These are phyloP conservation scores for Xestia rhomboidea DNA, from an alignment of 2,888 invertebrate genomes.

Conservation along the genomic window DNA sequence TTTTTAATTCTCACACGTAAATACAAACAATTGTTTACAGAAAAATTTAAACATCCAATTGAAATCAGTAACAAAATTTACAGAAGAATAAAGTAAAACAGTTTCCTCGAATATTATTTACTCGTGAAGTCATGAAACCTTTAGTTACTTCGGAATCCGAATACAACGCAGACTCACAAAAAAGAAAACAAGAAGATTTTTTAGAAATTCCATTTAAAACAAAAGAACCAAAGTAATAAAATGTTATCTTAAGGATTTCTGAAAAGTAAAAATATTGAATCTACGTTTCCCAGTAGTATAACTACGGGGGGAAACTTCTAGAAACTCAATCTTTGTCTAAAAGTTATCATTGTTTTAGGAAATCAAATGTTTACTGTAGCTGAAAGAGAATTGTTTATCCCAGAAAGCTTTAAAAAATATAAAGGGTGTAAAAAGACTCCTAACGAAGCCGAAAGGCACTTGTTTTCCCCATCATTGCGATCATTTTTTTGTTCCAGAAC, in stretches of 20 bases:
- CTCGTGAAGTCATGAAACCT: background rate
- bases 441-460: no score
- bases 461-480: no score
- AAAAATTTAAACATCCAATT: background rate
- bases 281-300: background rate
- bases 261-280: slow-evolving; percentile 1
- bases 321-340: background rate
- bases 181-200: background rate
- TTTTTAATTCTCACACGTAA: slow-evolving; percentile 31
- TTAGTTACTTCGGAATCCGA: background rate
- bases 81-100: background rate
- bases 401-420: background rate
- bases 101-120: background rate
- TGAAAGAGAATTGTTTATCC: background rate
- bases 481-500: no score
- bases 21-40: slow-evolving; percentile 1
- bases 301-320: background rate
- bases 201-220: background rate
- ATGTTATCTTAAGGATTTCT: background rate
- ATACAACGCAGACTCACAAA: background rate
- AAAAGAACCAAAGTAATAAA: background rate
- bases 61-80: background rate
- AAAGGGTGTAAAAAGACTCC: no score
- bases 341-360: background rate
- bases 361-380: background rate